Conservation (phyloP, 2,888 invertebrate species). For the Drosophila neotestacea region DNA sequence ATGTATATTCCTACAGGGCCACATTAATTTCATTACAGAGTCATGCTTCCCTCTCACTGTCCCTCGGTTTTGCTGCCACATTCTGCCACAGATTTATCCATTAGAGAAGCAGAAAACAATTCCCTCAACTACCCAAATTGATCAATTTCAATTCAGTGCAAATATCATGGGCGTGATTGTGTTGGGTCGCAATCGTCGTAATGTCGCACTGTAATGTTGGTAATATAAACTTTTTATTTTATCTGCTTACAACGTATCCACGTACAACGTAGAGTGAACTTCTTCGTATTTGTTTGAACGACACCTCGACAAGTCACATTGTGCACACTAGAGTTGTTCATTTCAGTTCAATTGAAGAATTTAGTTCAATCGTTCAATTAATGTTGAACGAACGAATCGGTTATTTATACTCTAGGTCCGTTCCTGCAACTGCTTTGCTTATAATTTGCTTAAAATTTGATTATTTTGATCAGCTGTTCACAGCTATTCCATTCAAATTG, state of each 20-base stretch:
- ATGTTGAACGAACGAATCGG: too few relatives aligned
- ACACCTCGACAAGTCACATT: conserved; percentile 38
- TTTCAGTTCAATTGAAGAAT: too few relatives aligned
- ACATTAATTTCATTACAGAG: conserved; percentile 65
- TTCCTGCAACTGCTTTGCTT: too few relatives aligned
- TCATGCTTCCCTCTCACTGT: neutral
- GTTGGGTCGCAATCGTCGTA: conserved; percentile 49
- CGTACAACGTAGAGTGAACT: conserved; percentile 18
- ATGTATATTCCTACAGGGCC: conserved; percentile 33
- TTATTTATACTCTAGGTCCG: too few relatives aligned
- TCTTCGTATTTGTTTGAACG: conserved; percentile 12
- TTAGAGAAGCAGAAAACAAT: conserved; percentile 69
- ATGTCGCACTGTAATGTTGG: conserved; percentile 67
- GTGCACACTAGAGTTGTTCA: conserved; percentile 1
- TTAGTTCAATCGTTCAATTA: too few relatives aligned
- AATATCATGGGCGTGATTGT: conserved; percentile 75
- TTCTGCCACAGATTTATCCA: conserved; percentile 62
- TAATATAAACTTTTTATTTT: conserved; percentile 72
- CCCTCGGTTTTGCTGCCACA: neutral
- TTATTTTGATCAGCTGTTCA: too few relatives aligned
- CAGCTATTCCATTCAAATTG: too few relatives aligned
- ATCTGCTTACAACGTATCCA: conserved; percentile 24
- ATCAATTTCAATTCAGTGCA: conserved; percentile 79
- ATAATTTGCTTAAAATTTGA: too few relatives aligned
- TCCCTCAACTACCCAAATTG: conserved; percentile 77